Evolutionary conservation across 1,140 invertebrate species (phyloP), one percentile per base, ranked within the genome.

Genomic region (Arctopsyche grandis): DNA sequence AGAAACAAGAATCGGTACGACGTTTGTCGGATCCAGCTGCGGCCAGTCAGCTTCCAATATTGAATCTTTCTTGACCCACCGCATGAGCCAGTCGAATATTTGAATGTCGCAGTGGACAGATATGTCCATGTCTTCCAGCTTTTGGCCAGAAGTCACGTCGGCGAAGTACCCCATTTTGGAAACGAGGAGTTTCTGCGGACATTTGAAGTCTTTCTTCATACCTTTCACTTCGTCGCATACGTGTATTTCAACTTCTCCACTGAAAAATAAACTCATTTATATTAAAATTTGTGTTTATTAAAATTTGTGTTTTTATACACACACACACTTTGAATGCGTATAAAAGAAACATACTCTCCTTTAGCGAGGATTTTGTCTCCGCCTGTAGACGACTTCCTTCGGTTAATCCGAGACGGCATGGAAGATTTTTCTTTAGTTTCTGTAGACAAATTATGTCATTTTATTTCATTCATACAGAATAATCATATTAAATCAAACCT

Each of bases 31-130:
- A 84, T 98, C 96, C 16, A 97, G 87, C 79, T 91, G 87, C 1
- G 95, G 95, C 87, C 92, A 92, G 71, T 91, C 90, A 77, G 91
- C 91, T 78, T 91, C 90, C 73, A 91, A 87, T 46, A 91, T 90
- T 0, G 90, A 87, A 81, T 94, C 93, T 66, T 92, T 91, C 85
- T 95, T 95, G 0, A 98, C 94, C 95, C 97, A 98, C 81, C 93
- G 91, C 93, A 99, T 97, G n/a, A 99, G 87, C 97, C 97, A 99
- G 82, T 98, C 96, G 86, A 99, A 99, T n/a, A 91, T 91, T 85
- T 90, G 92, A 66, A 99, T 94, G 87, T 99, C 97, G 85, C 97
- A 98, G 85, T 98, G 96, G 0, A 98, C 96, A 0, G 96, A 97
- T 82, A 99, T 98, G 83, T 98, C 97, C 90, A 98, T 97, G 83